Percentiles rank a stretch among this genome's conserved stretches.
phyloP scores from a whole-genome alignment of 2,797 vertebrate species.

The Astyanax mexicanus region DNA sequence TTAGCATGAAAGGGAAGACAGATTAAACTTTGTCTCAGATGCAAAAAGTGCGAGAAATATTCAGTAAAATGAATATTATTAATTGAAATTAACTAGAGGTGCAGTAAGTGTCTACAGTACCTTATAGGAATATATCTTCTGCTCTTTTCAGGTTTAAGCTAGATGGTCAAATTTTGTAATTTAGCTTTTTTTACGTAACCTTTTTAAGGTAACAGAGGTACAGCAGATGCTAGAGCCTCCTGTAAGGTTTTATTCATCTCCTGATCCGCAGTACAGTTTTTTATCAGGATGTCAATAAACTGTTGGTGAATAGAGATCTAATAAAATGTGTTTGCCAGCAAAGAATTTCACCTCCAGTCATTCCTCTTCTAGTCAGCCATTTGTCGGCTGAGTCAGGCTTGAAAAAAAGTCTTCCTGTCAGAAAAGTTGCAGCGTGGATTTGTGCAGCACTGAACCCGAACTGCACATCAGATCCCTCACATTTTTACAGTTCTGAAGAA shows the following conservation, averaged over 20 bases:
- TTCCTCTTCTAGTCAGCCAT: background rate
- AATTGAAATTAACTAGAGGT: too few species aligned
- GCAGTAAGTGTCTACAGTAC: too few species aligned
- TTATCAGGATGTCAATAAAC: constrained; percentile 33
- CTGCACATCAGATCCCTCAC: too few species aligned
- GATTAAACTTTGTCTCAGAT: too few species aligned
- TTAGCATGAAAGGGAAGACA: too few species aligned
- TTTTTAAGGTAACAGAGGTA: background rate
- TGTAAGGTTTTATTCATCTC: background rate
- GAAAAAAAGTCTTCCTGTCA: background rate
- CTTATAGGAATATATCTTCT: too few species aligned
- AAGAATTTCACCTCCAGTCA: background rate
- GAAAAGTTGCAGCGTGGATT: background rate
- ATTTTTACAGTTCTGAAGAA: too few species aligned
- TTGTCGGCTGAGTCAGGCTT: constrained; percentile 10
- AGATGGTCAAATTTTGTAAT: too few species aligned
- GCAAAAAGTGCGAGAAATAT: too few species aligned
- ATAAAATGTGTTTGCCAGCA: background rate
- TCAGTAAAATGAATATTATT: too few species aligned
- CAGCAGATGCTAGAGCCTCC: background rate
- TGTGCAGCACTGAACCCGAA: background rate
- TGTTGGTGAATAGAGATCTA: background rate
- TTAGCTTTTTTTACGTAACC: background rate
- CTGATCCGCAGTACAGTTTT: constrained; percentile 13
- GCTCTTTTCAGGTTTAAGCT: too few species aligned